These are phyloP conservation scores for Excalfactoria chinensis DNA, from an alignment of 2,113 vertebrate genomes.

Conservation along the genomic window DNA sequence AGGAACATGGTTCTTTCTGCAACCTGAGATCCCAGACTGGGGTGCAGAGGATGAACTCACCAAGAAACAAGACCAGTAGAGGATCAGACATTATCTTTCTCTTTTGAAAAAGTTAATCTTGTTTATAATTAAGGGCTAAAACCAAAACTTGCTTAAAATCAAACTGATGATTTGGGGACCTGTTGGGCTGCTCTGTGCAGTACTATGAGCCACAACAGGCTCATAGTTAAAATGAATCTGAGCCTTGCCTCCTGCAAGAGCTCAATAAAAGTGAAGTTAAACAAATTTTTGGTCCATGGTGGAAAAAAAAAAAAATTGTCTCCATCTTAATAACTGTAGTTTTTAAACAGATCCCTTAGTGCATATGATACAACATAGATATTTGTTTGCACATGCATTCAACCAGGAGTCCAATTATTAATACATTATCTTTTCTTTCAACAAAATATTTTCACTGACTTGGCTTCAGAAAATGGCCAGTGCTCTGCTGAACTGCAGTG, in stretches of 20 bases:
- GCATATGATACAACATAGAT: neutral
- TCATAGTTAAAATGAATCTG: conserved; percentile 37
- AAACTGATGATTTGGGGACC: neutral
- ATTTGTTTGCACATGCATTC: conserved; percentile 1
- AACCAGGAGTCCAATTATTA: neutral
- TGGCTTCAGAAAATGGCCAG: neutral
- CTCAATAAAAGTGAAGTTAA: conserved; percentile 34
- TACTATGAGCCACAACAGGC: conserved; percentile 26
- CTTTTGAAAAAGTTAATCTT: neutral
- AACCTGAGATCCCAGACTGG: neutral
- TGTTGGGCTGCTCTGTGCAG: neutral
- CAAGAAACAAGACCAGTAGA: neutral
- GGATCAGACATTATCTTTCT: neutral
- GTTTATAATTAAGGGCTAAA: neutral
- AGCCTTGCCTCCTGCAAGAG: neutral
- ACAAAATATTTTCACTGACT: neutral
- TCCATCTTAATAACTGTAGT: neutral
- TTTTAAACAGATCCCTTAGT: neutral
- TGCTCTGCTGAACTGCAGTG: neutral
- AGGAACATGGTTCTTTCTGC: neutral
- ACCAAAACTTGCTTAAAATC: neutral
- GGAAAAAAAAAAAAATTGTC: conserved; percentile 3
- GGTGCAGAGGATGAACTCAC: neutral
- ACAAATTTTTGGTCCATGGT: neutral
- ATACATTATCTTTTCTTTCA: neutral